Evolutionary conservation across 2,888 invertebrate genomes (phyloP).

Genomic region (Aelia acuminata): DNA sequence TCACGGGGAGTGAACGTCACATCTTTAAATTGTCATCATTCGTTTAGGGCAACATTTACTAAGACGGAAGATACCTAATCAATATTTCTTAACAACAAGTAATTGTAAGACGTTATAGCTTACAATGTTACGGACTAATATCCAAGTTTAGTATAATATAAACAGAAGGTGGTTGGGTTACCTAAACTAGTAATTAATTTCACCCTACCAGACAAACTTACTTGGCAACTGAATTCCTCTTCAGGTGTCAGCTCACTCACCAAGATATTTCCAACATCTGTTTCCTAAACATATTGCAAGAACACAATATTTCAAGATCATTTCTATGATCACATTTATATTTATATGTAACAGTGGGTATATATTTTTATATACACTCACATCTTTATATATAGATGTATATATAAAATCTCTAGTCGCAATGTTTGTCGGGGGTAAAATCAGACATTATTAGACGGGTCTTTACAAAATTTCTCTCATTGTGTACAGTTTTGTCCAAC

Average conservation of each 20-base stretch:
- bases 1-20: no score
- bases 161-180: background rate
- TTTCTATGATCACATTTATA: no score
- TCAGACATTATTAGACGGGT: no score
- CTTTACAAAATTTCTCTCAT: no score
- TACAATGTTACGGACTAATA: background rate
- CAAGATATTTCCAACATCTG: background rate
- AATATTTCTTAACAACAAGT: background rate
- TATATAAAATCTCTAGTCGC: no score
- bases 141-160: conserved; percentile 12
- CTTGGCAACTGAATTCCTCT: background rate
- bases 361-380: no score
- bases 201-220: background rate
- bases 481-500: no score
- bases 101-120: background rate
- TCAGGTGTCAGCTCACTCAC: background rate
- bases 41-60: background rate
- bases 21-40: no score
- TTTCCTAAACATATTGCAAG: background rate
- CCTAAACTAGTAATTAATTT: conserved; percentile 29
- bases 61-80: background rate
- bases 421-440: no score
- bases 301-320: no score
- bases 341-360: no score
- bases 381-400: no score